A percentile compares a stretch with the other conserved stretches of the same genome.
These are phyloP conservation scores for Propithecus deckenii DNA, from an alignment of 2,797 vertebrate genomes.

Conservation along the genomic window DNA sequence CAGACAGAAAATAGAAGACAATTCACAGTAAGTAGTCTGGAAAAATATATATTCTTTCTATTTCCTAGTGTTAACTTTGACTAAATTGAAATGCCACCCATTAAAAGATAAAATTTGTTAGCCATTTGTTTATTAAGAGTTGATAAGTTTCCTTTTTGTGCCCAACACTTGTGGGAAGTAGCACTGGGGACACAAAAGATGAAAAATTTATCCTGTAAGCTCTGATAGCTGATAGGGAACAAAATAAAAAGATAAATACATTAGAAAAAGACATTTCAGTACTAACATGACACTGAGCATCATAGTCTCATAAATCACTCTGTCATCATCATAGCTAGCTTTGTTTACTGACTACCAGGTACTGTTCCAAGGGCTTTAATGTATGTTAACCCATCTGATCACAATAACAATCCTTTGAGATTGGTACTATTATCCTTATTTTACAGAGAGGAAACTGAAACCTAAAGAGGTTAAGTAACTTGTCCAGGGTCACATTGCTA, in stretches of 20 bases:
- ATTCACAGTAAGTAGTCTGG: constrained; percentile 85
- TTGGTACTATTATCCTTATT: neutral
- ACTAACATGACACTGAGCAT: neutral
- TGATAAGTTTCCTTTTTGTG: neutral
- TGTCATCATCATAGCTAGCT: neutral
- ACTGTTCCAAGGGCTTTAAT: neutral
- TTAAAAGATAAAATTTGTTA: neutral
- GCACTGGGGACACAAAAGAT: neutral
- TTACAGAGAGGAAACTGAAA: constrained; percentile 22
- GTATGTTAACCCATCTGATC: neutral
- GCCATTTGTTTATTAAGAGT: neutral
- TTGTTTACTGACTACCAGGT: neutral
- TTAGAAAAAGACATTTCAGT: neutral
- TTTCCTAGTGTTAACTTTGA: neutral
- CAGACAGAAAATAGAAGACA: constrained; percentile 86
- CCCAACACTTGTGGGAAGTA: neutral
- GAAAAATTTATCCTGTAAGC: neutral
- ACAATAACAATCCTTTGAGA: neutral
- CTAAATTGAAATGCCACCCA: neutral
- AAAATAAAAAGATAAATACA: neutral
- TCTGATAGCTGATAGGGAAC: neutral
- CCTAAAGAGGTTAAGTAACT: neutral
- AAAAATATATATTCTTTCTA: neutral
- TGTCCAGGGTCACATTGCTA: neutral
- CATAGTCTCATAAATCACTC: neutral